Evolutionary conservation across 2,888 invertebrate genomes (phyloP).

Genomic region (Drosophila borborema): DNA sequence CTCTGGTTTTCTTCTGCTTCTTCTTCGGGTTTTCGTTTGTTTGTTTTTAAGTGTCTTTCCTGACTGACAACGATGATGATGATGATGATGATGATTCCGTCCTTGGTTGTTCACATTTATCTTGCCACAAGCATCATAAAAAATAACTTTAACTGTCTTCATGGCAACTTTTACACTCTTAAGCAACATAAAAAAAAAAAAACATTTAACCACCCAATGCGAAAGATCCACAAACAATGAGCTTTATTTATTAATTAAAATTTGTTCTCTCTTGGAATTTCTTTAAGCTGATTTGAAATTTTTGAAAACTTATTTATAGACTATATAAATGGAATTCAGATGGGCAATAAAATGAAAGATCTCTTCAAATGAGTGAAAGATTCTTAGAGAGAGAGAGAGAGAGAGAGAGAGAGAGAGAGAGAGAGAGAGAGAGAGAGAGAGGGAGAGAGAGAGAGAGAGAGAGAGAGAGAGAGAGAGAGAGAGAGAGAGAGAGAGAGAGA

Average conservation of each 20-base stretch:
- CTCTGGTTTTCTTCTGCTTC: neutral
- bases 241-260: conserved; percentile 19
- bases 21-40: neutral
- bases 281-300: conserved; percentile 1
- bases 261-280: neutral
- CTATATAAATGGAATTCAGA: neutral
- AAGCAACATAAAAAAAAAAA: conserved; percentile 20
- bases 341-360: neutral
- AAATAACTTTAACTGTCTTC: conserved; percentile 56
- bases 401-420: neutral
- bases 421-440: neutral
- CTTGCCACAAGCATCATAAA: conserved; percentile 52
- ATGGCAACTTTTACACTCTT: conserved; percentile 63
- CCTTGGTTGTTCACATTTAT: conserved; percentile 51
- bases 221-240: conserved; percentile 18
- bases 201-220: conserved; percentile 45
- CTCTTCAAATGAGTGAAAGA: neutral
- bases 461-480: too few relatives aligned
- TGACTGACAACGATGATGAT: conserved; percentile 20
- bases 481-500: too few relatives aligned
- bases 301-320: conserved; percentile 1
- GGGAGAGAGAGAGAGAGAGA: too few relatives aligned
- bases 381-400: neutral
- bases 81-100: conserved; percentile 19
- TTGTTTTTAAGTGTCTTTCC: conserved; percentile 45